phyloP scores from a whole-genome alignment of 1,140 invertebrate species.

The Phocides pigmalion region DNA sequence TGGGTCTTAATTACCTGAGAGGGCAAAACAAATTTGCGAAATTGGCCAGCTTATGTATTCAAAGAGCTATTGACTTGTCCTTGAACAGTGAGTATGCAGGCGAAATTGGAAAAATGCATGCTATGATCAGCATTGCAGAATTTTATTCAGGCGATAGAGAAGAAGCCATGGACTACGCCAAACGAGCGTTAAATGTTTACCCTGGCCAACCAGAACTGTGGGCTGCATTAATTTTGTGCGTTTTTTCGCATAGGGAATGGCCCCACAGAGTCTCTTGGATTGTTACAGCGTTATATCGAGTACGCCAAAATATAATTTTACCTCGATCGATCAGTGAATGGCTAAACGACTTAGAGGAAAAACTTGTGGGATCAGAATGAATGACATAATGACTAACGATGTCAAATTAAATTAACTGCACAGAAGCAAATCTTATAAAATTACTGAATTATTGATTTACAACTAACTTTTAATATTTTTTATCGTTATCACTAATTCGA shows the following conservation, averaged over 20 bases:
- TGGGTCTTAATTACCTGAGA: constrained; percentile 69
- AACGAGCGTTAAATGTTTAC: constrained; percentile 66
- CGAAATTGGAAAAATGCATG: constrained; percentile 61
- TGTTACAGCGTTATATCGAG: neutral
- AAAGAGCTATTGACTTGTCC: constrained; percentile 57
- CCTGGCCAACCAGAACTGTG: constrained; percentile 68
- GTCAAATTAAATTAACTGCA: no score
- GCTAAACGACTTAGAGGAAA: neutral
- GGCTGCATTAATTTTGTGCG: constrained; percentile 45
- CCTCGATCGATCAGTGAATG: neutral
- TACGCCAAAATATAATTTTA: neutral
- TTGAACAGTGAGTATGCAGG: constrained; percentile 39
- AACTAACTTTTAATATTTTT: no score
- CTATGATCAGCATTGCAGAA: constrained; percentile 70
- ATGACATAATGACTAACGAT: no score
- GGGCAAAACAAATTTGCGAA: constrained; percentile 52
- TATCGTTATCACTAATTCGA: no score
- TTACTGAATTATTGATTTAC: no score
- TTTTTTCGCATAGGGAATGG: neutral
- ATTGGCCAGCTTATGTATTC: constrained; percentile 64
- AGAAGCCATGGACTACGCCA: constrained; percentile 59
- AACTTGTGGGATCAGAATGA: neutral
- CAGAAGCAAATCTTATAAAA: no score
- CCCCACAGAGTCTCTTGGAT: neutral
- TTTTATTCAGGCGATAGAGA: constrained; percentile 58